Evolutionary conservation across 2,113 vertebrate genomes (phyloP).

Genomic region (Arizona elegans): DNA sequence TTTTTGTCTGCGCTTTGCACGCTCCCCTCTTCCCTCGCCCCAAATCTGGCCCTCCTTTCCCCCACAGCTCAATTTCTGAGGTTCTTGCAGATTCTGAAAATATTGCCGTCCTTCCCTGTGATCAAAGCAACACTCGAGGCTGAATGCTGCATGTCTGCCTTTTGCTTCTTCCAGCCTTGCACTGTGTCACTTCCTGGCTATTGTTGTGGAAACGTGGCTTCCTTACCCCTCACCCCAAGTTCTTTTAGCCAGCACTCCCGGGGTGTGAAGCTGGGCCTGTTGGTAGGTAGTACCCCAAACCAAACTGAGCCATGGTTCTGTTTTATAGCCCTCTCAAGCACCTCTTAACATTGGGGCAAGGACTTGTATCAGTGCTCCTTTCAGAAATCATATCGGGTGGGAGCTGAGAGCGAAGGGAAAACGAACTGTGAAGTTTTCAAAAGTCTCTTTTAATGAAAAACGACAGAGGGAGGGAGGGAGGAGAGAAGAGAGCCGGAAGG

Average conservation of each 20-base stretch:
- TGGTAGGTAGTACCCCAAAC: neutral
- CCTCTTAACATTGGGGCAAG: neutral
- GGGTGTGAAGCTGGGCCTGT: neutral
- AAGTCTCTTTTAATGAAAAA: neutral
- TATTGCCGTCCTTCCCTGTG: neutral
- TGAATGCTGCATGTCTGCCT: neutral
- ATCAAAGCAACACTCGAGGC: neutral
- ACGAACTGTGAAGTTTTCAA: neutral
- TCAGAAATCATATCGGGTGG: neutral
- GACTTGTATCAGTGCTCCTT: neutral
- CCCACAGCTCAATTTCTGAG: neutral
- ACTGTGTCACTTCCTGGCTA: neutral
- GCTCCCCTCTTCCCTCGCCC: neutral
- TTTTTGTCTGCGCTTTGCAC: neutral
- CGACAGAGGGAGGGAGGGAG: neutral
- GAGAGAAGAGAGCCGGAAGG: neutral
- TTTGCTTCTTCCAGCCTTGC: neutral
- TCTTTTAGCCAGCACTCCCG: neutral
- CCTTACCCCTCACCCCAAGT: neutral
- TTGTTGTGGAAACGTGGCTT: neutral
- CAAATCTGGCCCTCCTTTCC: neutral
- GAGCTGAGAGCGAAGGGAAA: neutral
- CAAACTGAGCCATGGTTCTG: neutral
- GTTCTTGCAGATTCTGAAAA: neutral
- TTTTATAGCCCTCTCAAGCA: neutral